Evolutionary conservation across 2,113 vertebrate species (phyloP).

Genomic region (Labeo rohita): DNA sequence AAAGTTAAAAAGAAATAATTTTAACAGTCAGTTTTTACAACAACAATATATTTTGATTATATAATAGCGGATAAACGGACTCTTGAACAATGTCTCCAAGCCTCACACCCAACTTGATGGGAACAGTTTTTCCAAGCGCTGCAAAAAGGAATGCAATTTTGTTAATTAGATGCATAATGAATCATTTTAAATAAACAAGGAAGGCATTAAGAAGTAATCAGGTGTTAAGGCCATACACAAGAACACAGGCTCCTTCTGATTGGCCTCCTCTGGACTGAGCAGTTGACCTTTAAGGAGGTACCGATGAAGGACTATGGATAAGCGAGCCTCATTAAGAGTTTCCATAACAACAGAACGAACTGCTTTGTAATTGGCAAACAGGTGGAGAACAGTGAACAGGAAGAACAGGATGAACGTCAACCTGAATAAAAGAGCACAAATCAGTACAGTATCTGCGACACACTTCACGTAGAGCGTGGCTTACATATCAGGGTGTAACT

Average conservation of each 20-base stretch:
- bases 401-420: slow-evolving; percentile 83
- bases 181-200: neutral
- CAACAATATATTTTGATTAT: neutral
- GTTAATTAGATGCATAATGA: neutral
- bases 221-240: slow-evolving; percentile 68
- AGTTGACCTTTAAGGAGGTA: slow-evolving; percentile 74
- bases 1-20: neutral
- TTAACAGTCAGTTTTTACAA: neutral
- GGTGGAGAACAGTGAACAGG: slow-evolving; percentile 84
- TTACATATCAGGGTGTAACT: slow-evolving; percentile 54
- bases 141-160: neutral
- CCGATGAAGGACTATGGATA: slow-evolving; percentile 77
- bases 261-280: slow-evolving; percentile 75
- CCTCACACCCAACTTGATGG: slow-evolving; percentile 71
- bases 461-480: neutral
- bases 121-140: slow-evolving; percentile 66
- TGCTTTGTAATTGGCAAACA: slow-evolving; percentile 89
- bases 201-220: neutral
- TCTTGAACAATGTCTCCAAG: slow-evolving; percentile 68
- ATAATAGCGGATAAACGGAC: slow-evolving; percentile 48
- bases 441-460: neutral
- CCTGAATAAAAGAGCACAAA: slow-evolving; percentile 62
- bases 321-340: slow-evolving; percentile 86
- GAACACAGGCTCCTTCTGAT: slow-evolving; percentile 82
- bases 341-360: slow-evolving; percentile 88